These are phyloP conservation scores for Colaptes auratus DNA, from an alignment of 2,113 vertebrate species.

Conservation along the genomic window DNA sequence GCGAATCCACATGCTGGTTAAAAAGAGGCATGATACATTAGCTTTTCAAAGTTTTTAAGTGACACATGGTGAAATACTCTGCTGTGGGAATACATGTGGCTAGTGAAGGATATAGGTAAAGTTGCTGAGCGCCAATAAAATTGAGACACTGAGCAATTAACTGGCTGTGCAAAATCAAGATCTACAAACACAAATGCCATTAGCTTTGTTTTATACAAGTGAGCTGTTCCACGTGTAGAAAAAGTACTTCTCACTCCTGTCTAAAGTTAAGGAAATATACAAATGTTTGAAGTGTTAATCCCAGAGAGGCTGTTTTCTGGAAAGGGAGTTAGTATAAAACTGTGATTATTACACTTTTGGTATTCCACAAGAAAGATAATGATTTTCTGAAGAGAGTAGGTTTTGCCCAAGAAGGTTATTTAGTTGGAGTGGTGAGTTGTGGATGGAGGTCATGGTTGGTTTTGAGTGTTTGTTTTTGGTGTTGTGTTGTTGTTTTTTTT, in stretches of 20 bases:
- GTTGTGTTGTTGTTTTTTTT: background rate
- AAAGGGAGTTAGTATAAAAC: background rate
- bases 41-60: background rate
- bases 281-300: background rate
- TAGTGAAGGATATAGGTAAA: background rate
- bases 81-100: background rate
- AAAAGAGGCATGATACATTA: background rate
- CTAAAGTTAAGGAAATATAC: background rate
- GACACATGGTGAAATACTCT: background rate
- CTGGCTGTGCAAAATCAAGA: background rate
- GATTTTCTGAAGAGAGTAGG: background rate
- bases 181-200: background rate
- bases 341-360: background rate
- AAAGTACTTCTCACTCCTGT: background rate
- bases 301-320: background rate
- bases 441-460: background rate
- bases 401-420: accelerated
- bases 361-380: background rate
- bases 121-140: background rate
- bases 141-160: background rate
- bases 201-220: background rate
- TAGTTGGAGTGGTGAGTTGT: background rate
- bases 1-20: background rate
- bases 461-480: too few species aligned
- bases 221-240: background rate